Percentiles rank a stretch among this genome's conserved stretches.
Conservation (phyloP, 1,140 invertebrate genomes). For the Mamestra configurata region DNA sequence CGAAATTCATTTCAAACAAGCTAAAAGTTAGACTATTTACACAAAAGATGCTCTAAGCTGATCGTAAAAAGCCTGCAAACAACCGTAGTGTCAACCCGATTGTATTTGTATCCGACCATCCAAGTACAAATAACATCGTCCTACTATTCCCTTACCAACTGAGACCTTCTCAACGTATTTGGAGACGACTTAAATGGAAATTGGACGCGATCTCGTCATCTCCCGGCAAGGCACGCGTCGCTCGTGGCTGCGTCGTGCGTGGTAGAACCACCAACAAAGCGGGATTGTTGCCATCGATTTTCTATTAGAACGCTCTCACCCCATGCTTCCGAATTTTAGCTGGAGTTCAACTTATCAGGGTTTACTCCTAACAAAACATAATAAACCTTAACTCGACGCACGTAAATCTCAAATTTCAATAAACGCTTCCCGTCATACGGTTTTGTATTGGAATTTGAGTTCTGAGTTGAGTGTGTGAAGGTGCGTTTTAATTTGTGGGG, state of each 20-base stretch:
- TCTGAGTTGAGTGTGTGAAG: not conserved
- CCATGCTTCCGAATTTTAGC: constrained; percentile 7
- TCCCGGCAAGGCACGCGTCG: not conserved
- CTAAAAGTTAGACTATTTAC: not conserved
- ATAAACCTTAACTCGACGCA: constrained; percentile 5
- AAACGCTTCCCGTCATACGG: not conserved
- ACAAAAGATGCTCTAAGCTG: not conserved
- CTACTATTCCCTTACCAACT: constrained; percentile 10
- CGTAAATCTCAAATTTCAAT: constrained; percentile 20
- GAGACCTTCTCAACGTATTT: constrained; percentile 6
- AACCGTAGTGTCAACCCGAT: not conserved
- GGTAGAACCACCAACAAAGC: not conserved
- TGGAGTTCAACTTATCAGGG: not conserved
- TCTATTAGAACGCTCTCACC: constrained; percentile 16
- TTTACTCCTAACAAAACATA: constrained; percentile 8
- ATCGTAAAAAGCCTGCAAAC: constrained; percentile 7
- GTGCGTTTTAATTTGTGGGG: not conserved
- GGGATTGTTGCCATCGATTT: constrained; percentile 29
- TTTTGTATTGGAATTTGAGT: constrained; percentile 13
- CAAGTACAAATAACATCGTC: constrained; percentile 13
- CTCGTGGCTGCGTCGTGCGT: too few relatives aligned
- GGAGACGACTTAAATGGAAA: constrained; percentile 31
- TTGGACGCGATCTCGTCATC: constrained; percentile 16
- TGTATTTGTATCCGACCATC: constrained; percentile 20
- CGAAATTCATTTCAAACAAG: too few relatives aligned